Evolutionary conservation across 2,797 vertebrate genomes (phyloP).

Genomic region (Amazonetta brasiliensis): DNA sequence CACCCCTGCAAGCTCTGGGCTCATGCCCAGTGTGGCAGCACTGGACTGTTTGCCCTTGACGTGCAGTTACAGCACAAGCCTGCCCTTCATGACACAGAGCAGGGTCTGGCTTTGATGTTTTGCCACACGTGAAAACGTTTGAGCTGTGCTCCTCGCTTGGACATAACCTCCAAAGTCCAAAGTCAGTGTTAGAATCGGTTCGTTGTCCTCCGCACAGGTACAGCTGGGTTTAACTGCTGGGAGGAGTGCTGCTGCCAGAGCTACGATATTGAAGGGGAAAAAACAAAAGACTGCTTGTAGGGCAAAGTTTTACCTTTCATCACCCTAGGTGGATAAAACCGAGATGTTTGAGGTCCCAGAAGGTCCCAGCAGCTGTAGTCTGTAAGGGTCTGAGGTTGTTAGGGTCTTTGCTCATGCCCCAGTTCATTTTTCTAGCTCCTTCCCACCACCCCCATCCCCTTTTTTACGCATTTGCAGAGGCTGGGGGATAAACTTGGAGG

Average conservation of each 20-base stretch:
- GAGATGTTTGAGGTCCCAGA: not conserved
- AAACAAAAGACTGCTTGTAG: not conserved
- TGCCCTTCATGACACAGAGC: not conserved
- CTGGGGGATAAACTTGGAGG: not conserved
- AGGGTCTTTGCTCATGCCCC: not conserved
- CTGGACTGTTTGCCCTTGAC: not conserved
- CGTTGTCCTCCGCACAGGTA: not conserved
- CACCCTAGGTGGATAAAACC: not conserved
- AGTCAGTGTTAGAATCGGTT: not conserved
- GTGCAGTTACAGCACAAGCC: not conserved
- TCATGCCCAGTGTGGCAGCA: not conserved
- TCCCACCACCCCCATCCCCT: not conserved
- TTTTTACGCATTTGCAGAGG: not conserved
- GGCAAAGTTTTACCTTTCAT: not conserved
- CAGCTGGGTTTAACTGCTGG: not conserved
- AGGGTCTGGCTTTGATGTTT: not conserved
- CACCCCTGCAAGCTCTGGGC: not conserved
- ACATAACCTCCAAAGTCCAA: not conserved
- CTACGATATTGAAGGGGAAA: not conserved
- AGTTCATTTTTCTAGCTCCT: not conserved
- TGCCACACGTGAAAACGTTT: not conserved
- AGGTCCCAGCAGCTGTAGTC: not conserved
- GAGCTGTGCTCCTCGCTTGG: fast-evolving
- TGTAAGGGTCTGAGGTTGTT: fast-evolving
- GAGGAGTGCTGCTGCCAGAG: not conserved